A percentile compares a stretch with the other conserved stretches of the same genome.
Evolutionary conservation across 2,113 vertebrate species (phyloP).

Genomic region (Benitochromis conjunctus): DNA sequence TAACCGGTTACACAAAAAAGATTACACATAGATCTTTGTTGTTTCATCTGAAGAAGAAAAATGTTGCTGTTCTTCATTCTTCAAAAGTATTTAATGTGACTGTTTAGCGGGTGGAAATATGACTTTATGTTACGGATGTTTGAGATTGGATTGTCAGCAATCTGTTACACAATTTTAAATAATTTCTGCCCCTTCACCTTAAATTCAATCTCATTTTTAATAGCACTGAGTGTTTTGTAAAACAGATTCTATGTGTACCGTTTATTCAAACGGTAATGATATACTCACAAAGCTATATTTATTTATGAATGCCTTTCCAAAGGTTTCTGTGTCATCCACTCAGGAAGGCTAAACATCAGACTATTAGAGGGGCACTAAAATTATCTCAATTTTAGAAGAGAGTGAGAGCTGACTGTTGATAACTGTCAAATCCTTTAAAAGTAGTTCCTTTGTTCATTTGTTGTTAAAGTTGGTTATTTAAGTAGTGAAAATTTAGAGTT

Average conservation of each 20-base stretch:
- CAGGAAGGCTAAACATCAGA: too few species aligned
- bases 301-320: background rate
- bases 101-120: background rate
- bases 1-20: background rate
- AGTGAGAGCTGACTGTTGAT: background rate
- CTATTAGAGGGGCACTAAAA: background rate
- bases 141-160: background rate
- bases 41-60: background rate
- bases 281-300: background rate
- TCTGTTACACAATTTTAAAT: background rate
- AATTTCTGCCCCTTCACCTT: background rate
- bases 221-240: background rate
- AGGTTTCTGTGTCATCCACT: background rate
- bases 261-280: background rate
- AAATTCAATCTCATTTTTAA: background rate
- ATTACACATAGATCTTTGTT: background rate
- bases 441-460: background rate
- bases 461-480: background rate
- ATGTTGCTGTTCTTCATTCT: background rate
- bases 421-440: background rate
- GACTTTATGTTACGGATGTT: background rate
- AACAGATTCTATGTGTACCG: background rate
- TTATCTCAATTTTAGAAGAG: background rate
- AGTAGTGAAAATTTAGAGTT: background rate
- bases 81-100: background rate